phyloP scores from a whole-genome alignment of 2,888 invertebrate genomes.

The Hartigia nigra region DNA sequence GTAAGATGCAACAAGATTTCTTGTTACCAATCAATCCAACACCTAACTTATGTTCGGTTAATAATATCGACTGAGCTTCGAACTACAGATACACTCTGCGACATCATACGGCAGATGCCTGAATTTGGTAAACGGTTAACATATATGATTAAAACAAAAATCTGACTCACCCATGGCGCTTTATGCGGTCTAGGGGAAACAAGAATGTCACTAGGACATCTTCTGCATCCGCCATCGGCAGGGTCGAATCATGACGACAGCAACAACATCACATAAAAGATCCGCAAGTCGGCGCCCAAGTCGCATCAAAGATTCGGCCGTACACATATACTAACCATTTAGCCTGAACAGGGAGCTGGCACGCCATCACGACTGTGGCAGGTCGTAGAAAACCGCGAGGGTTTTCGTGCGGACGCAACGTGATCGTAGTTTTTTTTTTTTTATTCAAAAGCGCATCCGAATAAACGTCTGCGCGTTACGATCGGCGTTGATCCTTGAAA shows the following conservation, averaged over 20 bases:
- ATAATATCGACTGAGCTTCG: no score
- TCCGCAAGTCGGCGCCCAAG: neutral
- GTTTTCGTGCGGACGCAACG: neutral
- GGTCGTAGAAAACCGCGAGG: neutral
- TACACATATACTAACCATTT: neutral
- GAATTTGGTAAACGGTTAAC: no score
- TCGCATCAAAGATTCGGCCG: neutral
- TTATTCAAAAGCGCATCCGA: neutral
- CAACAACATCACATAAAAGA: neutral
- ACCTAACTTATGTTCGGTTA: no score
- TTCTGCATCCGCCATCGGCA: neutral
- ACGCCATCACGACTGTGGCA: conserved; percentile 5
- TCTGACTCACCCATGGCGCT: no score
- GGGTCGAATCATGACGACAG: neutral
- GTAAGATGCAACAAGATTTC: neutral
- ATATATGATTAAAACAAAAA: no score
- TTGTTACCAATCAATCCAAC: no score
- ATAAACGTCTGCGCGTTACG: neutral
- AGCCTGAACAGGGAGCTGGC: neutral
- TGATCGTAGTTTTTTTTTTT: neutral
- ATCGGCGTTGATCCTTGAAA: neutral
- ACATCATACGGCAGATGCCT: no score
- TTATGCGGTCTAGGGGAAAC: no score
- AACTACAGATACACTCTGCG: no score
- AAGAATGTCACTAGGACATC: neutral